Evolutionary conservation across 2,888 invertebrate genomes (phyloP), one percentile per base, ranked within the genome.

Genomic region (Drosophila mettleri): DNA sequence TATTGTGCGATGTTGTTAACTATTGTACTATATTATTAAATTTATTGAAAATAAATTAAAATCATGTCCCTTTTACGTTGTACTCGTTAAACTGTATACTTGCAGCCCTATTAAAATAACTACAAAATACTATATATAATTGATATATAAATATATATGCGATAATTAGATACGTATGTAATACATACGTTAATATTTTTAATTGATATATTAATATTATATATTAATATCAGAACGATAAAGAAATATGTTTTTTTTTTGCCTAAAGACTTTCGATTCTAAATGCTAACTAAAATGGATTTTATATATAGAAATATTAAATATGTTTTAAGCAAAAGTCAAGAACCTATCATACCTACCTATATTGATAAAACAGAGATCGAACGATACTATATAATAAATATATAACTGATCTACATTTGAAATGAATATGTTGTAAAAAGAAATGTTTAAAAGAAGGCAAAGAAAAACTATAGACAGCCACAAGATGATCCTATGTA

Each of bases 1-100:
- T 88, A 90, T 90, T 90, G 76, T 89, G 91, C 91, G 90, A 90
- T 88, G 91, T 90, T 90, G 90, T 86, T 90, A 89, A 88, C 88
- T 90, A 89, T 80, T 90, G 86, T 86, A 84, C 82, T 87, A 85
- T 89, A 88, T 83, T 85, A 89, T 88, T 82, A 83, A 77, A 83
- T 89, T 82, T 87, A 89, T 89, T 89, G 70, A 74, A 89, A 82
- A 82, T 85, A 87, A 89, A 89, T 79, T 87, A 81, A 81, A 88
- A 88, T 73, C 85, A 73, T 62, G 87, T 78, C 79, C 85, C 73
- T 65, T 45, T 69, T 74, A 53, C 68, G 68, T 80, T 80, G 63
- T 69, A 77, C 67, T 68, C 62, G 63, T 78, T 68, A 38, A 54
- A 54, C 60, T 70, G 51, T 70, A 61, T 69, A 66, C 72, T 61